phyloP scores from a whole-genome alignment of 2,797 vertebrate genomes.

The Lerista edwardsae region DNA sequence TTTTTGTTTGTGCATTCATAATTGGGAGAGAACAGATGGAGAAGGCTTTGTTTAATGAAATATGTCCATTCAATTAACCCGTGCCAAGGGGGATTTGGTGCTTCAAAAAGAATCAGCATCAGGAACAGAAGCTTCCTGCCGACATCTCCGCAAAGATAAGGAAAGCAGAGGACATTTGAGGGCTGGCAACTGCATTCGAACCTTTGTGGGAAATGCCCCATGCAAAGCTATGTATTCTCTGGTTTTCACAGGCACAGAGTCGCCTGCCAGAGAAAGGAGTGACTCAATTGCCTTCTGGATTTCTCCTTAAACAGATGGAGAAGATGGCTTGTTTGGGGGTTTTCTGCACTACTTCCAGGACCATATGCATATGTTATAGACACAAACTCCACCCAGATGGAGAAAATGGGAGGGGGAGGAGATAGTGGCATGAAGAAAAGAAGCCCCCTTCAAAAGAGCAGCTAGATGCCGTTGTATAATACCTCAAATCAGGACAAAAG shows the following conservation, averaged over 20 bases:
- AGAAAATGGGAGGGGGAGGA: background rate
- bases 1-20: conserved; percentile 58
- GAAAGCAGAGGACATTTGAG: background rate
- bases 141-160: background rate
- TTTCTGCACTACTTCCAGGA: background rate
- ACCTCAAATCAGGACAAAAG: accelerated
- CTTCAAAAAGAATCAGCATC: conserved; percentile 38
- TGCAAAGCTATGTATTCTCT: conserved; percentile 3
- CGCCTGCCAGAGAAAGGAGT: background rate
- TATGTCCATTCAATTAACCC: conserved; percentile 78
- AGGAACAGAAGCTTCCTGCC: background rate
- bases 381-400: background rate
- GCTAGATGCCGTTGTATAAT: accelerated
- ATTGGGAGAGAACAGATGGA: conserved; percentile 73
- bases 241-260: background rate
- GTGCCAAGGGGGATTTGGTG: conserved; percentile 56
- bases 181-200: background rate
- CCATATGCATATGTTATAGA: background rate
- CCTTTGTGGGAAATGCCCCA: conserved; percentile 7
- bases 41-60: conserved; percentile 77
- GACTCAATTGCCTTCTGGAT: background rate
- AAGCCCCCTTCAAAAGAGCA: background rate
- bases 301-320: background rate
- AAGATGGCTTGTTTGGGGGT: too few relatives aligned
- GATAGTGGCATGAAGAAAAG: background rate